Evolutionary conservation across 1,140 invertebrate genomes (phyloP).

Genomic region (Amphibalanus amphitrite): DNA sequence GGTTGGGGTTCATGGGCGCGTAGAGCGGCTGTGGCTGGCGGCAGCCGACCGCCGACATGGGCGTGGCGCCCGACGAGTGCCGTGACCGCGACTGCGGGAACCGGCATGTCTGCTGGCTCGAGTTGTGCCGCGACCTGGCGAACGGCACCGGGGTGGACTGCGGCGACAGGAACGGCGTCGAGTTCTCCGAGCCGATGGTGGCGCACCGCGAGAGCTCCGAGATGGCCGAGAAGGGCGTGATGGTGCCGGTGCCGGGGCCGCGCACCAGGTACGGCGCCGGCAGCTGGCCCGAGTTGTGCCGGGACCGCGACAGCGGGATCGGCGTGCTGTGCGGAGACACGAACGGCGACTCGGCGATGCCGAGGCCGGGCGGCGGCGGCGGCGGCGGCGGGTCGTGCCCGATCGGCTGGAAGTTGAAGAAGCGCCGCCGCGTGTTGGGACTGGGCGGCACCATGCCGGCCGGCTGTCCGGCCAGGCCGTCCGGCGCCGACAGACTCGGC

Average conservation of each 20-base stretch:
- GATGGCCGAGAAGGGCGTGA: slow-evolving; percentile 20
- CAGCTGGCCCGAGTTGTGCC: slow-evolving; percentile 27
- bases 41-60: slow-evolving; percentile 11
- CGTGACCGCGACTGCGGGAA: slow-evolving; percentile 18
- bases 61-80: slow-evolving; percentile 21
- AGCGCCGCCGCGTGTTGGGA: slow-evolving; percentile 45
- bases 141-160: slow-evolving; percentile 25
- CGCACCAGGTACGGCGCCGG: slow-evolving; percentile 17
- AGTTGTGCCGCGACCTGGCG: slow-evolving; percentile 22
- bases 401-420: slow-evolving; percentile 67
- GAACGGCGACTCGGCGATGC: slow-evolving; percentile 52
- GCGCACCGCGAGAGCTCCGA: slow-evolving; percentile 21
- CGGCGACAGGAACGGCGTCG: slow-evolving; percentile 27
- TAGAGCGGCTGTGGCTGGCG: slow-evolving; percentile 12
- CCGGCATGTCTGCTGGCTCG: slow-evolving; percentile 18
- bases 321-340: slow-evolving; percentile 63
- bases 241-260: slow-evolving; percentile 14
- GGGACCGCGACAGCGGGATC: slow-evolving; percentile 33
- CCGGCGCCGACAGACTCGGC: slow-evolving; percentile 19
- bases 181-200: slow-evolving; percentile 19
- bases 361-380: slow-evolving; percentile 17
- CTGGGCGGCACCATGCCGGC: slow-evolving; percentile 31
- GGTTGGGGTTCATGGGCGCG: slow-evolving; percentile 18
- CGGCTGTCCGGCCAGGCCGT: slow-evolving; percentile 9
- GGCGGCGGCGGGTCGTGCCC: slow-evolving; percentile 31